Evolutionary conservation across 2,888 invertebrate genomes (phyloP), one percentile per base, ranked within the genome.

Genomic region (Doris montereyensis): DNA sequence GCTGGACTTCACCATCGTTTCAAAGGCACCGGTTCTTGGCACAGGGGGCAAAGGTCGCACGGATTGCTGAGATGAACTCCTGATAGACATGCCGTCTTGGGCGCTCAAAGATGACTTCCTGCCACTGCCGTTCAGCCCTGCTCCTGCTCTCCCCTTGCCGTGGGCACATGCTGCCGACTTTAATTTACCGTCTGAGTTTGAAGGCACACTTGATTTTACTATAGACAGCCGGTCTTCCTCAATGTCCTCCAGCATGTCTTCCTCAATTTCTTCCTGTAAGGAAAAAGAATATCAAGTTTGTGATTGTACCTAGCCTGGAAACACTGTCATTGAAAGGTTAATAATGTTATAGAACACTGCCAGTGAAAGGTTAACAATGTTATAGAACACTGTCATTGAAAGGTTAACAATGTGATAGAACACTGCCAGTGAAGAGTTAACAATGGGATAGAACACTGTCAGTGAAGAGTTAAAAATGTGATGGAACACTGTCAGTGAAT

Each of bases 191-290:
- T 58, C 57, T 58, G 26, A 67, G 1, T 35, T 32, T 3, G 76
- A 80, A 17, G 73, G 35, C 1, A 10, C 52, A 13, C 57, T 57
- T 10, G 81, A 76, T 2, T 75, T 77, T 30, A 74, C 70, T 13
- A 60, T 58, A 13, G 70, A 52, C 10, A 79, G 60, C n/a, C 84
- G 83, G 57, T 84, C 81, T 21, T 86, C 86, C 75, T 87, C 86
- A 26, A 84, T 80, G 58, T 86, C 85, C 74, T 87, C 86, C 34
- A 85, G 71, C 68, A 84, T 78, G 57, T 88, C 87, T 35, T 87
- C 87, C 75, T 86, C 87, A 1, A 85, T 76, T 74, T 86, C 87
- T 57, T 87, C 86, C 76, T 78, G 65, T 2, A 60, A 71, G 52
- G 4, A 5, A 68, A 57, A 32, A 41, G 5, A 41, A 17, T 41